These are phyloP conservation scores for Sesamia nonagrioides DNA, from an alignment of 1,140 invertebrate species.

Conservation along the genomic window DNA sequence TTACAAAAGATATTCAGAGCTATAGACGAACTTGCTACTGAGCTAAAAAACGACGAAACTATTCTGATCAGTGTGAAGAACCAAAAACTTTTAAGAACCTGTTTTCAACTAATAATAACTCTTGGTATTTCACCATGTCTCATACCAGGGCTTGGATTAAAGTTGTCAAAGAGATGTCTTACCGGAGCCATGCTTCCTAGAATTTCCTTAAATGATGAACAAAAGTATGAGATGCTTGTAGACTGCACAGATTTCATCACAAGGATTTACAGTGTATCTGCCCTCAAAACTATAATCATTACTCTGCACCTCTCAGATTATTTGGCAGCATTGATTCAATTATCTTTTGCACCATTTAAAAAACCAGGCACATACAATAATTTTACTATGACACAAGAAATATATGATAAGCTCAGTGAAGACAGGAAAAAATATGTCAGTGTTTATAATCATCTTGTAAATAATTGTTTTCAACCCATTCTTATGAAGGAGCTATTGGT, in stretches of 20 bases:
- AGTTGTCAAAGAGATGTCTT: slow-evolving; percentile 79
- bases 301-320: slow-evolving; percentile 87
- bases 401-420: slow-evolving; percentile 85
- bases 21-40: slow-evolving; percentile 71
- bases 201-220: slow-evolving; percentile 71
- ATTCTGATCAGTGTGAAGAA: slow-evolving; percentile 88
- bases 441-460: slow-evolving; percentile 87
- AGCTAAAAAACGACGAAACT: slow-evolving; percentile 75
- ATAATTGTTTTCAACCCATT: slow-evolving; percentile 88
- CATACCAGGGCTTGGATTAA: slow-evolving; percentile 90
- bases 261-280: slow-evolving; percentile 72
- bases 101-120: slow-evolving; percentile 89
- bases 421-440: slow-evolving; percentile 87
- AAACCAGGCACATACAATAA: slow-evolving; percentile 86
- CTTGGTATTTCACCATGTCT: slow-evolving; percentile 90
- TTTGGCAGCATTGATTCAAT: slow-evolving; percentile 91
- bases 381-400: slow-evolving; percentile 86
- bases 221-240: slow-evolving; percentile 79
- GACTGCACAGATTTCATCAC: slow-evolving; percentile 75
- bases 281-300: slow-evolving; percentile 84
- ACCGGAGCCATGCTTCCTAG: slow-evolving; percentile 61
- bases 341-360: slow-evolving; percentile 90
- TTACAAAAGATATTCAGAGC: slow-evolving; percentile 75
- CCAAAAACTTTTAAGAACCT: slow-evolving; percentile 86
- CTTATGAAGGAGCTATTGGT: slow-evolving; percentile 91